Base-by-base conservation (phyloP, 2,888 invertebrate genomes). In the Megalurothrips usitatus region DNA sequence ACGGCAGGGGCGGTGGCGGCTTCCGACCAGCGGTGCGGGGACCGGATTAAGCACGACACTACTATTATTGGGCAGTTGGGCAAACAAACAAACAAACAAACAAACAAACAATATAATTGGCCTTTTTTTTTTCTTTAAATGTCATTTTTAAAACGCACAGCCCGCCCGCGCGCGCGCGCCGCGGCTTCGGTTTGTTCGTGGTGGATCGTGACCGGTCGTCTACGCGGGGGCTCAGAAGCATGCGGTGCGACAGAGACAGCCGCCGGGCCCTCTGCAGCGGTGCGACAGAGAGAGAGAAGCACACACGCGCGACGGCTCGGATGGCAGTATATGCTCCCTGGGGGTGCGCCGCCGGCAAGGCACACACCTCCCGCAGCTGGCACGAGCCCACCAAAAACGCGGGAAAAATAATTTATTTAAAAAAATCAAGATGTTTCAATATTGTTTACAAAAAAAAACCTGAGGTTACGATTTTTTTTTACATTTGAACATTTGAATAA, bases 91-190 rank as follows among this genome's bases (percentile, higher is more conserved):
- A 63, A 49, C 49, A 49, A 49, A 49, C 49, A 49, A 49, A 49
- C 52, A 58, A 58, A 58, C 58, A 58, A 43, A 78, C 23, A 48
- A 79, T 79, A 79, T 79, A 48, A 79, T 79, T 79, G 43, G 12
- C 47, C 49, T 19, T 28, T 2, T 79, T 79, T 79, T 43, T 43
- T 43, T 43, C 6, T 43, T 43, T 43, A 43, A 43, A 43, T 43
- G 34, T 43, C 34, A 6, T 43, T 43, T 43, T 2, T 4, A 43
- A 43, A 43, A 6, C 34, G 34, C 34, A n/a, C n/a, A n/a, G n/a
- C n/a, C n/a, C n/a, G n/a, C 3, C 6, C 14, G 52, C 52, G 52
- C 52, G 52, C 52, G 52, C 58, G n/a, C 6, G 58, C 52, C 6
- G 58, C 58, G 58, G 14, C 58, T 58, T 43, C 34, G 2, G 34